A percentile compares a stretch with the other conserved stretches of the same genome.
Evolutionary conservation across 1,140 invertebrate species (phyloP).

Genomic region (Lepidurus packardi): DNA sequence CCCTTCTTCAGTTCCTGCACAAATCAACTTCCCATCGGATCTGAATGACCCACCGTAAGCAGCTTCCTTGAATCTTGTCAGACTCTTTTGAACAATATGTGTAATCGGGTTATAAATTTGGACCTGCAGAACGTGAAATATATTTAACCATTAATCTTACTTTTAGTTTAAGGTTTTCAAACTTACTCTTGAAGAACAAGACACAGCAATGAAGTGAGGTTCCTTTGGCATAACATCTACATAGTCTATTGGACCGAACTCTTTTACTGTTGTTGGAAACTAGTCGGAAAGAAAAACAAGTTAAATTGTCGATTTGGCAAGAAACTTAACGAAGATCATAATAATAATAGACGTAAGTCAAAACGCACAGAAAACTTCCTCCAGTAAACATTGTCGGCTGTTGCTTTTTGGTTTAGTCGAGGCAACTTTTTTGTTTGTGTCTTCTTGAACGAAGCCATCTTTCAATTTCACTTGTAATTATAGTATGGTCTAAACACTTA

Average conservation of each 20-base stretch:
- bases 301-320: slow-evolving; percentile 23
- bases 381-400: slow-evolving; percentile 75
- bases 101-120: slow-evolving; percentile 88
- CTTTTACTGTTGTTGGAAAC: slow-evolving; percentile 81
- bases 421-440: slow-evolving; percentile 64
- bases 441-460: slow-evolving; percentile 62
- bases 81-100: slow-evolving; percentile 72
- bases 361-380: slow-evolving; percentile 60
- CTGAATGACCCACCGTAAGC: slow-evolving; percentile 82
- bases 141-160: not conserved
- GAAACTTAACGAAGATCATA: not conserved
- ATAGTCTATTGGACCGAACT: slow-evolving; percentile 84
- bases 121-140: slow-evolving; percentile 45
- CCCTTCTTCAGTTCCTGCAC: slow-evolving; percentile 82
- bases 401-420: slow-evolving; percentile 59
- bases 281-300: slow-evolving; percentile 47
- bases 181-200: slow-evolving; percentile 75
- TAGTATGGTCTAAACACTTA: not conserved
- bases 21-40: slow-evolving; percentile 74
- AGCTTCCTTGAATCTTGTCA: slow-evolving; percentile 75
- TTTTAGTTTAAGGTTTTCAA: slow-evolving; percentile 8
- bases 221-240: slow-evolving; percentile 82
- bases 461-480: not conserved
- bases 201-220: slow-evolving; percentile 82
- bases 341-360: too few species aligned